Conservation (phyloP, 1,140 invertebrate species). For the Micrasema longulum region DNA sequence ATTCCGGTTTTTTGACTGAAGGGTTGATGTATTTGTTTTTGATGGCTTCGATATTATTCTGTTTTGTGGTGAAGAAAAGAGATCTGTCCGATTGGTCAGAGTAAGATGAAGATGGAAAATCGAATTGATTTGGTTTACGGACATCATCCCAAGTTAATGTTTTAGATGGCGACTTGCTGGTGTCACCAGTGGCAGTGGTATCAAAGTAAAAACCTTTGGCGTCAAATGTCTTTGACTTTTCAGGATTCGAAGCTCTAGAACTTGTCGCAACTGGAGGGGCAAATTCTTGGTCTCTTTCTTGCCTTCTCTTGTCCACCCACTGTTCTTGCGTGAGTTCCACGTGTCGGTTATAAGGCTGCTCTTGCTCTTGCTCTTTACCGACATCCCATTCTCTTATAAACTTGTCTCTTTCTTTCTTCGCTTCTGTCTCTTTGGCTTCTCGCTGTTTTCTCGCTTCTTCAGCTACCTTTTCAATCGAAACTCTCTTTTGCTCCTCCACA, state of each 20-base stretch:
- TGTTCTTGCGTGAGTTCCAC: slow-evolving; percentile 81
- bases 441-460: slow-evolving; percentile 62
- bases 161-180: slow-evolving; percentile 17
- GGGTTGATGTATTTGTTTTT: slow-evolving; percentile 48
- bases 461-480: slow-evolving; percentile 62
- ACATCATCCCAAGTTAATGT: slow-evolving; percentile 57
- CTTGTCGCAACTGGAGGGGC: slow-evolving; percentile 68
- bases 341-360: slow-evolving; percentile 64
- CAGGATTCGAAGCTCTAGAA: slow-evolving; percentile 55
- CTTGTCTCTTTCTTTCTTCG: slow-evolving; percentile 66
- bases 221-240: slow-evolving; percentile 57
- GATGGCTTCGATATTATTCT: slow-evolving; percentile 41
- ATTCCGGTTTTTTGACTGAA: slow-evolving; percentile 47
- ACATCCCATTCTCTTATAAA: slow-evolving; percentile 78
- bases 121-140: slow-evolving; percentile 51
- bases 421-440: slow-evolving; percentile 63
- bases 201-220: slow-evolving; percentile 57
- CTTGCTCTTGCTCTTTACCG: slow-evolving; percentile 68
- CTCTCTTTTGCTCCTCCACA: slow-evolving; percentile 65
- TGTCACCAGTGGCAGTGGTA: slow-evolving; percentile 32
- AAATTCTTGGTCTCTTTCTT: slow-evolving; percentile 77
- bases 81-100: slow-evolving; percentile 52
- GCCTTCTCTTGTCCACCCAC: slow-evolving; percentile 81
- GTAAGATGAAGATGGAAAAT: slow-evolving; percentile 17
- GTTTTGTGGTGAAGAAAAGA: slow-evolving; percentile 58